phyloP scores from a whole-genome alignment of 2,113 vertebrate genomes.

The Seriola aureovittata region DNA sequence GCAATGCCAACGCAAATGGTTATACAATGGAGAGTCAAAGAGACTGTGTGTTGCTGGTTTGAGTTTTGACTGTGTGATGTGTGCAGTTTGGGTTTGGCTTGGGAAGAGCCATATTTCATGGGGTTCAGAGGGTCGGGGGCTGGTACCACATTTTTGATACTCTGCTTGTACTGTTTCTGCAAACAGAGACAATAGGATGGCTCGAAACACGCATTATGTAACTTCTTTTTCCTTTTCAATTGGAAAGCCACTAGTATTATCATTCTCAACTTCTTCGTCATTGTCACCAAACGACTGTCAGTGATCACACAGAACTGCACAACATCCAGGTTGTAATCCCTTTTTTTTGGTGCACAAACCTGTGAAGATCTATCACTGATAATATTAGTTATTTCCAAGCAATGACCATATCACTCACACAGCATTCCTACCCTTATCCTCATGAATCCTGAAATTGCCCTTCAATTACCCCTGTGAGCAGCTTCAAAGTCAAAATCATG shows the following conservation, averaged over 20 bases:
- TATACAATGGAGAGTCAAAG: conserved; percentile 66
- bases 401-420: not conserved
- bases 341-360: not conserved
- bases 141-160: conserved; percentile 65
- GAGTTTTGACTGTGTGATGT: conserved; percentile 71
- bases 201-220: conserved; percentile 33
- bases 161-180: conserved; percentile 38
- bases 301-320: not conserved
- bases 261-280: conserved; percentile 18
- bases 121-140: conserved; percentile 62
- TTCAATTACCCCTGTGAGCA: not conserved
- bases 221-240: conserved; percentile 20
- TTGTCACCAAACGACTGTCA: conserved; percentile 34
- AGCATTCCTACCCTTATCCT: not conserved
- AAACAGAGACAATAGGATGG: conserved; percentile 61
- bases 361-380: not conserved
- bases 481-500: not conserved
- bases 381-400: not conserved
- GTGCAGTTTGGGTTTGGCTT: conserved; percentile 78
- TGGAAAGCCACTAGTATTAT: conserved; percentile 35
- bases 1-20: conserved; percentile 53
- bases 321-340: not conserved
- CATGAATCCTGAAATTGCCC: not conserved
- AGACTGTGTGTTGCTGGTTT: conserved; percentile 63
- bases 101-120: conserved; percentile 66